Percentiles rank a stretch among this genome's conserved stretches.
Conservation (phyloP, 2,113 vertebrate species). For the Theropithecus gelada region DNA sequence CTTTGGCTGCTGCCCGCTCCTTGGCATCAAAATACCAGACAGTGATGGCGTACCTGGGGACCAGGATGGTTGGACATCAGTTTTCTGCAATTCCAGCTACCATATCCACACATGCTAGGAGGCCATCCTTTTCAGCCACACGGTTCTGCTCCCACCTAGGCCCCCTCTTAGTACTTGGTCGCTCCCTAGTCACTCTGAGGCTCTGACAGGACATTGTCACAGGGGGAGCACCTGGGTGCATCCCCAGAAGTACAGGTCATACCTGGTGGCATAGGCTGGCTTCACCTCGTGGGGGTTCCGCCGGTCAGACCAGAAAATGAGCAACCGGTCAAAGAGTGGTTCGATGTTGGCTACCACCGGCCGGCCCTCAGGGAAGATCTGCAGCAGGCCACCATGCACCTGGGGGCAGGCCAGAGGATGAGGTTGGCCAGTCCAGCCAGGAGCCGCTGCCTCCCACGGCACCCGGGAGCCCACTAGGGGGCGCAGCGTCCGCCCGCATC, state of each 20-base stretch:
- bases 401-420: constrained; percentile 62
- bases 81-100: not conserved
- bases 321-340: constrained; percentile 92
- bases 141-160: not conserved
- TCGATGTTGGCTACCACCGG: constrained; percentile 93
- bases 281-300: constrained; percentile 95
- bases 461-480: not conserved
- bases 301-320: constrained; percentile 96
- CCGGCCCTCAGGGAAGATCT: constrained; percentile 92
- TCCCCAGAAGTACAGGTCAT: not conserved
- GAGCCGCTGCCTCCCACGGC: not conserved
- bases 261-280: constrained; percentile 92
- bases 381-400: constrained; percentile 92
- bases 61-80: not conserved
- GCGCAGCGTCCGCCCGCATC: not conserved
- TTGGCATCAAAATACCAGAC: constrained; percentile 98
- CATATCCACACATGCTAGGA: not conserved
- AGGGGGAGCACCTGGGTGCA: not conserved
- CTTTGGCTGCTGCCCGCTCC: constrained; percentile 93
- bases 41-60: constrained; percentile 92
- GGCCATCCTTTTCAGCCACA: not conserved
- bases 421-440: not conserved
- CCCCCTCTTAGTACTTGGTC: not conserved
- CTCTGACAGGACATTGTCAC: not conserved
- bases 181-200: not conserved